Conservation (phyloP, 92 coral and sea anemone genomes). For the Zoanthus sociatus region DNA sequence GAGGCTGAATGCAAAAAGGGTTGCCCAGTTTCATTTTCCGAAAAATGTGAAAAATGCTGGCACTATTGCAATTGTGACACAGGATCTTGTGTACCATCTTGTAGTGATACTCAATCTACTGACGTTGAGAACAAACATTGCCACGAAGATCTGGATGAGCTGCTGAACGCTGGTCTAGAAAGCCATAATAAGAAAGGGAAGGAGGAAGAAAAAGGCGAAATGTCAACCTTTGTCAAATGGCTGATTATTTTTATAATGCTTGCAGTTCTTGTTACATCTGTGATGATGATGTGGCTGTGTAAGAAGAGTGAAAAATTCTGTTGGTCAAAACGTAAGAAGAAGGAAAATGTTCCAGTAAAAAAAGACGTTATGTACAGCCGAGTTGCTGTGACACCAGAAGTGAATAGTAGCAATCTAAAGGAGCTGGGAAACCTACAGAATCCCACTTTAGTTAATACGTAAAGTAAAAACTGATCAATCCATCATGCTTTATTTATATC, state of each 20-base stretch:
- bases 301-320: constrained; percentile 81
- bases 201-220: constrained; percentile 22
- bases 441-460: constrained; percentile 17
- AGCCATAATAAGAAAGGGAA: constrained; percentile 45
- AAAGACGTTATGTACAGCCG: constrained; percentile 56
- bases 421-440: constrained; percentile 60
- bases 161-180: not conserved
- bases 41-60: constrained; percentile 76
- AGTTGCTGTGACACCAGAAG: constrained; percentile 70
- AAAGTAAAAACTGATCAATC: not conserved
- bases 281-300: constrained; percentile 77
- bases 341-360: constrained; percentile 48
- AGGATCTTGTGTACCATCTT: constrained; percentile 81
- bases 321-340: constrained; percentile 69
- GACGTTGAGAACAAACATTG: constrained; percentile 70
- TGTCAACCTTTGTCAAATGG: constrained; percentile 86
- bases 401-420: constrained; percentile 61
- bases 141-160: constrained; percentile 37
- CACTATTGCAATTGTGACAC: constrained; percentile 84
- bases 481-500: not conserved
- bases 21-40: constrained; percentile 74
- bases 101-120: constrained; percentile 72
- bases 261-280: constrained; percentile 74
- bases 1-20: constrained; percentile 71
- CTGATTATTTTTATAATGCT: constrained; percentile 82